Evolutionary conservation across 2,113 vertebrate species (phyloP), one percentile per base, ranked within the genome.

Genomic region (Columba livia): DNA sequence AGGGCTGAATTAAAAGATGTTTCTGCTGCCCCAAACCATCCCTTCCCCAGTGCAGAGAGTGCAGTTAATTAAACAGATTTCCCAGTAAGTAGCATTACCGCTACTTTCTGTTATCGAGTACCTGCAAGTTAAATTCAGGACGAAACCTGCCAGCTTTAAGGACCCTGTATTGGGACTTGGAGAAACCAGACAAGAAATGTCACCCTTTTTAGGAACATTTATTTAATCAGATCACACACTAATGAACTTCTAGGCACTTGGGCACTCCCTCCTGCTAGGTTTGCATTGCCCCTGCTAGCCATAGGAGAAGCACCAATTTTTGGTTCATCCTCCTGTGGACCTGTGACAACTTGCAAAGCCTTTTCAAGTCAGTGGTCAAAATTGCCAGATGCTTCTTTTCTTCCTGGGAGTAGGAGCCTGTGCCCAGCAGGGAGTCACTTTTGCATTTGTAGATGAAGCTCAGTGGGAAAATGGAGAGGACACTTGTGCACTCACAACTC

Each of bases 21-120:
- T 92, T 66, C 57, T 54, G 21, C 31, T 69, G 53, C 51, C 28
- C 60, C 28, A 60, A 79, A 88, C 42, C 58, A 66, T 18, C 14
- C 19, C 29, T 79, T 75, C 29, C 18, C 40, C n/a, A 8, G 34
- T 11, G 19, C 53, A 79, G 58, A 38, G 61, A 58, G 56, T 32
- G 25, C 53, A 85, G 47, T 70, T 88, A 92, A 26, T 91, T 91
- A 91, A 67, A 70, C 50, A 81, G 77, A 53, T 6, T 71, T 79
- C 19, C n/a, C n/a, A 79, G 38, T 48, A 85, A 44, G 25, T 34
- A 81, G 36, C 23, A 31, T 28, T 60, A 66, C 58, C 31, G 8
- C 51, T 82, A 9, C 18, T 60, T 38, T 58, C 26, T 57, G 65
- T 61, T 36, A 38, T 25, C 2, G 1, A 71, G 20, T 38, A 78